These are phyloP conservation scores for Globicephala melas DNA, from an alignment of 2,113 vertebrate species.

Conservation along the genomic window DNA sequence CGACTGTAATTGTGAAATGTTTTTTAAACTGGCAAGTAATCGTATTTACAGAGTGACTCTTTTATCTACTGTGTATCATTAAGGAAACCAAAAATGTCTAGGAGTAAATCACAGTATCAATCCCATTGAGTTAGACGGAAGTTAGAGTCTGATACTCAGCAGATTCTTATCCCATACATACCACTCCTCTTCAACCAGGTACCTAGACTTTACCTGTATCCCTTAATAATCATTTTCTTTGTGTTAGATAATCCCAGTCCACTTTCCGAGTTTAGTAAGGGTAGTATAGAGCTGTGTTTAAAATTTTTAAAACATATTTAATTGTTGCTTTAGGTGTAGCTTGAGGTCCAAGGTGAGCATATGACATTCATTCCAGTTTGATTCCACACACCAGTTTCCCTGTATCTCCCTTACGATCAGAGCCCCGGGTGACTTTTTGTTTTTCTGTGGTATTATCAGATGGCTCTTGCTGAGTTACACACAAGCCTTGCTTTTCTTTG, in stretches of 20 bases:
- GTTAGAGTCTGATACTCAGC: not conserved
- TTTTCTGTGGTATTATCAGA: conserved; percentile 51
- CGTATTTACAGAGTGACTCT: not conserved
- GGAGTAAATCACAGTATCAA: not conserved
- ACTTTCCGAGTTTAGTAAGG: not conserved
- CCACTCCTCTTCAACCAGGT: not conserved
- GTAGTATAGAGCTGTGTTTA: not conserved
- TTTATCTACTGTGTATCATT: not conserved
- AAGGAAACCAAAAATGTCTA: conserved; percentile 10
- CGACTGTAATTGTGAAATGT: not conserved
- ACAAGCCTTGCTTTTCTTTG: not conserved
- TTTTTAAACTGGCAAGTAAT: not conserved
- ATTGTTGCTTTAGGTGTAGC: not conserved
- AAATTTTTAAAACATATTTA: no score
- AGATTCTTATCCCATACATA: not conserved
- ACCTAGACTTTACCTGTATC: not conserved
- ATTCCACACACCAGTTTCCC: not conserved
- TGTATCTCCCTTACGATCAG: conserved; percentile 46
- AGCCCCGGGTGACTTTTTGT: conserved; percentile 27
- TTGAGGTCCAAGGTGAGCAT: not conserved
- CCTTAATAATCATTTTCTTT: not conserved
- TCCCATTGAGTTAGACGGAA: not conserved
- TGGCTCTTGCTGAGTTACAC: conserved; percentile 44
- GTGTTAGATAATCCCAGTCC: not conserved
- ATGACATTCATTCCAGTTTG: conserved; percentile 14